Evolutionary conservation across 2,113 vertebrate genomes (phyloP).

Genomic region (Syngnathus scovelli): DNA sequence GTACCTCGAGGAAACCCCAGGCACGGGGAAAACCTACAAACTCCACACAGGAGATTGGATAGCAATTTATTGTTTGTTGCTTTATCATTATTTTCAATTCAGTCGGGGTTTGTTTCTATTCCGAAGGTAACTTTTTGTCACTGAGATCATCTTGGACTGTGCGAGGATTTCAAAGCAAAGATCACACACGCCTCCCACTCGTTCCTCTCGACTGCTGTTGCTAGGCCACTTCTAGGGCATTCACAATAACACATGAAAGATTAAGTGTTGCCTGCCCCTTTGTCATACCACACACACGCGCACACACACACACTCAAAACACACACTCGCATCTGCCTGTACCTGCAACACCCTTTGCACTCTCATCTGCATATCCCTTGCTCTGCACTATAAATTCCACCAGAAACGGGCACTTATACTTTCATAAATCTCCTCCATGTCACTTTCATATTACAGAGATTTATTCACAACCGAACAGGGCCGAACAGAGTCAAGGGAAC

Average conservation of each 20-base stretch:
- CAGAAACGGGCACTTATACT: conserved; percentile 69
- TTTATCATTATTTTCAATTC: not conserved
- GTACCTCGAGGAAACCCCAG: not conserved
- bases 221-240: conserved; percentile 23
- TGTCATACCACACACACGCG: conserved; percentile 39
- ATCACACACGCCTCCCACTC: conserved; percentile 13
- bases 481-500: conserved; percentile 45
- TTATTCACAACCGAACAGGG: conserved; percentile 81
- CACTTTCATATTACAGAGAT: conserved; percentile 84
- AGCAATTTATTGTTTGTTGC: not conserved
- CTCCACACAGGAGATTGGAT: not conserved
- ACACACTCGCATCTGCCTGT: conserved; percentile 45
- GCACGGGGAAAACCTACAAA: not conserved
- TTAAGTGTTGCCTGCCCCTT: conserved; percentile 38
- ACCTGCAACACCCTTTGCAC: conserved; percentile 58
- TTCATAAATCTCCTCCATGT: conserved; percentile 79
- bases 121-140: conserved; percentile 11
- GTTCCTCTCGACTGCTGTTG: conserved; percentile 24
- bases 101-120: not conserved
- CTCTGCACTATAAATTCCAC: conserved; percentile 67
- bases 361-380: conserved; percentile 75
- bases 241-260: conserved; percentile 42
- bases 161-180: not conserved
- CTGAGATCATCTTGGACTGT: conserved; percentile 7
- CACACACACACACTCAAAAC: conserved; percentile 12